Base-by-base conservation (phyloP, 2,888 invertebrate species). In the Danaus chrysippus region DNA sequence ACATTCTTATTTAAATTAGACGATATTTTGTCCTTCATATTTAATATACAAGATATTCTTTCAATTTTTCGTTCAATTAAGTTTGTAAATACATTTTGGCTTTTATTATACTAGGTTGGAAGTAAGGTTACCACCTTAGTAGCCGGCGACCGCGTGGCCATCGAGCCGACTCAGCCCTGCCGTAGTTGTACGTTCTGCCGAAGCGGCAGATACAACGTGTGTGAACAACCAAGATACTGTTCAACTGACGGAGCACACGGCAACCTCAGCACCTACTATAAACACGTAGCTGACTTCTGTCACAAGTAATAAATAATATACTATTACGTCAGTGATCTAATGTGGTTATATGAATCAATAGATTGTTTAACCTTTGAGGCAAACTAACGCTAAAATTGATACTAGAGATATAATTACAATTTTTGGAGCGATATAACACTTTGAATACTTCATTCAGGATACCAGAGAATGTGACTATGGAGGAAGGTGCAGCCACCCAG, bases 141-240 rank as follows among this genome's bases (percentile, higher is more conserved):
- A 82, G 82, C 91, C 76, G 98, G 98, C 1, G 98, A 98, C 83
- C 92, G 97, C 63, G 98, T 98, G 0, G 97, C 98, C 0, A 94
- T 98, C 59, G 98, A 98, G 84, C 99, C 99, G 0, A 98, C 98
- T 2, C 95, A 96, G 71, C 94, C 96, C 0, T 99, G 99, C 76
- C 92, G 97, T 59, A 76, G 84, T 0, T 99, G 99, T 80, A 86
- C 92, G 9, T 94, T 92, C 76, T 99, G 99, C 88, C 96, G 96
- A 83, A 87, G 79, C 8, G 99, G 99, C 1, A 91, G 93, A 55
- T 99, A 99, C 87, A 98, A 99, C 89, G 90, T 99, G 65, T 99
- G 99, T 76, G 90, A 91, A 0, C 93, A 94, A n/a, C 94, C 98
- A 76, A 82, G 91, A 52, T 99, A 98, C 86, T 97, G 97, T 87